phyloP scores from a whole-genome alignment of 2,113 vertebrate species.

The Symphodus melops region DNA sequence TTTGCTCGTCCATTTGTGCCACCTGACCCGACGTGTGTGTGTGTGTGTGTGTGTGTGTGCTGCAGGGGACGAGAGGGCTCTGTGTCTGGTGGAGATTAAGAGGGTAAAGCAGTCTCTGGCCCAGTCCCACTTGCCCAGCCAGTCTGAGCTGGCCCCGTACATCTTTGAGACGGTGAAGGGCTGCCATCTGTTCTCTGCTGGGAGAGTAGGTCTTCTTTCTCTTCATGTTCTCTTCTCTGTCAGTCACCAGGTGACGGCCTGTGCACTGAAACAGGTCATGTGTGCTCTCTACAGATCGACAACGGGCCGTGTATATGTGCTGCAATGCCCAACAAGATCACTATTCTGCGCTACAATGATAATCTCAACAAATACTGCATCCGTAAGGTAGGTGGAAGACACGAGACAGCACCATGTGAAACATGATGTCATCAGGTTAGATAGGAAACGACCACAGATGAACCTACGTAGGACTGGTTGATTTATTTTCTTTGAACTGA shows the following conservation, averaged over 20 bases:
- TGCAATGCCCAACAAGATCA: conserved; percentile 96
- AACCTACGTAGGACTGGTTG: no score
- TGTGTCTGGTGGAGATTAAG: conserved; percentile 96
- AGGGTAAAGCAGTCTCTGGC: conserved; percentile 96
- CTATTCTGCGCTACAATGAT: conserved; percentile 95
- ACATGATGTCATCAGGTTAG: no score
- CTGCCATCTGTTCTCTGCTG: conserved; percentile 96
- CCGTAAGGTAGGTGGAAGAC: conserved; percentile 93
- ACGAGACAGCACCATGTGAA: no score
- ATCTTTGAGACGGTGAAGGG: conserved; percentile 98
- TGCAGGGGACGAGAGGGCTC: conserved; percentile 93
- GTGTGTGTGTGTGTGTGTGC: conserved; percentile 29
- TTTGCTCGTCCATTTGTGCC: no score
- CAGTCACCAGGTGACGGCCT: no score
- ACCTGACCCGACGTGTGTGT: no score
- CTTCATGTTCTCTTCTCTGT: background rate
- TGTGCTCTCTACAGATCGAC: conserved; percentile 87
- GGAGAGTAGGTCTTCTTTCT: conserved; percentile 85
- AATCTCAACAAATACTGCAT: conserved; percentile 97
- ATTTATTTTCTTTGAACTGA: no score
- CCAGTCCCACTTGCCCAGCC: conserved; percentile 96
- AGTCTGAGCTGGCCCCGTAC: conserved; percentile 92
- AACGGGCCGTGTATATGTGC: conserved; percentile 96
- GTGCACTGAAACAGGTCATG: background rate
- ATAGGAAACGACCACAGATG: no score